Percentiles rank a stretch among this genome's conserved stretches.
phyloP scores from a whole-genome alignment of 2,113 vertebrate genomes.

The Oreochromis aureus region DNA sequence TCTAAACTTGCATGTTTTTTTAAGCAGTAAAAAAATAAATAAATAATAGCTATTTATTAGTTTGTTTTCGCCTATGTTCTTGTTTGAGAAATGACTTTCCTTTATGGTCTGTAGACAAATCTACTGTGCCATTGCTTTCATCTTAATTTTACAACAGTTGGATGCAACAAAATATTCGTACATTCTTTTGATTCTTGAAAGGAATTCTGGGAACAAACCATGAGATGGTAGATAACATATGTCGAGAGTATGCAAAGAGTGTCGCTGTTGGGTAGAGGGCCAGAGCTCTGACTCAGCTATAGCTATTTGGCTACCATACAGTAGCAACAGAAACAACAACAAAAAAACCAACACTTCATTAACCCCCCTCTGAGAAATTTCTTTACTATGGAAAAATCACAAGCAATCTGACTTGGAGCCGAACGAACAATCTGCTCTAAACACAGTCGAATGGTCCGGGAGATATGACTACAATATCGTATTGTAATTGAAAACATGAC shows the following conservation, averaged over 20 bases:
- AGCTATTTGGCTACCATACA: neutral
- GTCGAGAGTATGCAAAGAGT: neutral
- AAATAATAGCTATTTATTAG: neutral
- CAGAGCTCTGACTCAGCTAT: conserved; percentile 9
- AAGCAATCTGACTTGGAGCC: conserved; percentile 1
- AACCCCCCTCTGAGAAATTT: neutral
- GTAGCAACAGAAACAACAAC: neutral
- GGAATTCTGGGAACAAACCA: neutral
- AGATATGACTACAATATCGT: neutral
- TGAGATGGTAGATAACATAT: neutral
- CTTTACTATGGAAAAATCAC: neutral
- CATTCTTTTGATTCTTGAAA: neutral
- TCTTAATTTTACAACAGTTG: neutral
- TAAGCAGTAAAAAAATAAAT: neutral
- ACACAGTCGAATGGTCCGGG: neutral
- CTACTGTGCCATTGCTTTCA: neutral
- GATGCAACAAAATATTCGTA: neutral
- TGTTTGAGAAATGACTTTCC: neutral
- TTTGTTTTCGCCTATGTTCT: neutral
- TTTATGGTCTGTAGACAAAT: neutral
- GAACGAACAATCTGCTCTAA: conserved; percentile 21
- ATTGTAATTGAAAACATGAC: neutral
- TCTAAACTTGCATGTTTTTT: neutral
- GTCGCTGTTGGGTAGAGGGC: neutral
- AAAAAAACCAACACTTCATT: conserved; percentile 15